Percentiles rank a stretch among this genome's conserved stretches.
Evolutionary conservation across 2,888 invertebrate species (phyloP).

Genomic region (Torymus auratus): DNA sequence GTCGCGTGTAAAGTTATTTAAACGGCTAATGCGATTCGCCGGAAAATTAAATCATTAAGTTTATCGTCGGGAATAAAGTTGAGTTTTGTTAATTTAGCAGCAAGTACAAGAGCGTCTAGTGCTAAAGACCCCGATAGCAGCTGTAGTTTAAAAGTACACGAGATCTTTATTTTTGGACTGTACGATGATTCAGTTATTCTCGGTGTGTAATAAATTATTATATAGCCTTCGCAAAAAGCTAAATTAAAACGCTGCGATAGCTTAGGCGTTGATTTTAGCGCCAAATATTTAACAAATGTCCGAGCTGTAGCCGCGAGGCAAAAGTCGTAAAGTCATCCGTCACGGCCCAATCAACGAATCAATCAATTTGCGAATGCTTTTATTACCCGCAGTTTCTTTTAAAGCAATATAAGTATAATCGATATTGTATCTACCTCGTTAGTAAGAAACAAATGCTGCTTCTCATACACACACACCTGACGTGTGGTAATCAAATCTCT

Average conservation of each 20-base stretch:
- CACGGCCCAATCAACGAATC: conserved; percentile 39
- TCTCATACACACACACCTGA: conserved; percentile 7
- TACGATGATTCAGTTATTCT: not conserved
- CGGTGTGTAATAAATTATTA: conserved; percentile 12
- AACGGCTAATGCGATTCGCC: not conserved
- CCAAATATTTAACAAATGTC: conserved; percentile 7
- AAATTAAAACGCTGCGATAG: conserved; percentile 22
- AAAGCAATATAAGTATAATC: conserved; percentile 16
- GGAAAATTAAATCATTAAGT: not conserved
- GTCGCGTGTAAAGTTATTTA: too few species aligned
- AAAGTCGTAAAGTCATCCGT: conserved; percentile 39
- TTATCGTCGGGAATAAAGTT: too few species aligned
- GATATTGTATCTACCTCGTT: conserved; percentile 3
- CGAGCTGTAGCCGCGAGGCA: conserved; percentile 6
- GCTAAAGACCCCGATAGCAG: not conserved
- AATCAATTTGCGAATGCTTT: conserved; percentile 35
- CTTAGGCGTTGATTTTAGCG: conserved; percentile 23
- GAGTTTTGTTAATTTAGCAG: too few species aligned
- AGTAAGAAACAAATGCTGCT: conserved; percentile 2
- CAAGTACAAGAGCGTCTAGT: not conserved
- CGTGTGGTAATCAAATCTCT: conserved; percentile 11
- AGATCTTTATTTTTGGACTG: not conserved
- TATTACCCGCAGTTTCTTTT: conserved; percentile 15
- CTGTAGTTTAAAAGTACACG: not conserved
- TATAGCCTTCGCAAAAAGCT: conserved; percentile 1